A percentile compares a stretch with the other conserved stretches of the same genome.
phyloP scores from a whole-genome alignment of 2,113 vertebrate species.

The Smithornis capensis region DNA sequence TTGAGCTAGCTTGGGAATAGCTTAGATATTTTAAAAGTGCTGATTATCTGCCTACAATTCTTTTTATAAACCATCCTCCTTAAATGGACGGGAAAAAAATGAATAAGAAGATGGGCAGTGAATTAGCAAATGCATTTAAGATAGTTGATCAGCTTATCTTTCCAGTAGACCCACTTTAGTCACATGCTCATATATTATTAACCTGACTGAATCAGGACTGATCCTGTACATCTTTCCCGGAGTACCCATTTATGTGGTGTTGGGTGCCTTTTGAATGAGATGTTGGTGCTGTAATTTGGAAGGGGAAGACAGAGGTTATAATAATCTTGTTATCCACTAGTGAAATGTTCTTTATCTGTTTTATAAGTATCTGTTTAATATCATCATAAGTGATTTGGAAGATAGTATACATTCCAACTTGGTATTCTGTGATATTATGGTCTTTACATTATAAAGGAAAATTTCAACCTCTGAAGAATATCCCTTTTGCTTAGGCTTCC shows the following conservation, averaged over 20 bases:
- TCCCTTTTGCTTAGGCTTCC: background rate
- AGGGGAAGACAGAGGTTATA: constrained; percentile 3
- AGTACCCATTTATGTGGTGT: background rate
- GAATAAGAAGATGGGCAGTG: background rate
- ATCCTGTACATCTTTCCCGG: background rate
- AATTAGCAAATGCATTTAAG: constrained; percentile 57
- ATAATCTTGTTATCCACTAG: constrained; percentile 9
- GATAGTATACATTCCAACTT: background rate
- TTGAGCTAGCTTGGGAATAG: background rate
- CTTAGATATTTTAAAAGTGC: background rate
- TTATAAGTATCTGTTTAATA: background rate
- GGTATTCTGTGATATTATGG: background rate
- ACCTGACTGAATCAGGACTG: constrained; percentile 28
- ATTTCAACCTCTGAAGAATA: background rate
- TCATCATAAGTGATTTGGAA: background rate
- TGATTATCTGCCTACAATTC: background rate
- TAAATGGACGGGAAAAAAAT: background rate
- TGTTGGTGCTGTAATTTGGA: constrained; percentile 19
- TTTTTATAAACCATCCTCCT: background rate
- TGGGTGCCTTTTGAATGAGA: constrained; percentile 24
- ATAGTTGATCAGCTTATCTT: constrained; percentile 38
- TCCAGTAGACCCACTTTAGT: constrained; percentile 39
- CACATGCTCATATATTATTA: constrained; percentile 53
- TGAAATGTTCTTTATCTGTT: background rate
- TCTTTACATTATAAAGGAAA: background rate